Evolutionary conservation across 2,888 invertebrate genomes (phyloP), one percentile per base, ranked within the genome.

Genomic region (Drosophila greeni): DNA sequence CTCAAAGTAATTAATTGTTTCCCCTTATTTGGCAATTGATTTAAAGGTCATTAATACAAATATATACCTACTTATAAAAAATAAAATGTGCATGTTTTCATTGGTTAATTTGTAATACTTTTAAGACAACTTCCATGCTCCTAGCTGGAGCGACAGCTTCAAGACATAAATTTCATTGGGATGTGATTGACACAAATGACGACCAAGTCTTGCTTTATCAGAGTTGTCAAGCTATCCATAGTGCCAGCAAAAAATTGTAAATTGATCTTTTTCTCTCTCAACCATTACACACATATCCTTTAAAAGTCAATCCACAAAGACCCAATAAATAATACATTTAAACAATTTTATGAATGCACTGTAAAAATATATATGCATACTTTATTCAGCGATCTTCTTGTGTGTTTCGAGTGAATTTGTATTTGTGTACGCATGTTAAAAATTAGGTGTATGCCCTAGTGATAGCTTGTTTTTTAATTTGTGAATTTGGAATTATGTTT

Each of bases 351-450:
- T 11, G 3, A 20, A 45, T 80, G 77, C 77, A 80, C 58, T 69
- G 65, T 81, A 81, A 69, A 78, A 74, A 80, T 80, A 77, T 76
- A 73, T 75, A 62, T 72, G 68, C 62, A 69, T 61, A 54, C 51
- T 68, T 78, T 80, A 80, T 77, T 80, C 64, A 66, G 74, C 73
- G 61, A 24, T 23, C 36, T 58, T 62, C 16, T 61, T 23, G 36
- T 54, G 62, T 54, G 39, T 47, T 58, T 47, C 14, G 54, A 75
- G 59, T 71, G 53, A 55, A 51, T 65, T 69, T 62, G 60, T 67
- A 70, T 65, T 43, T 45, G 53, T 53, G 58, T 70, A 53, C 51
- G 49, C 24, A 31, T 24, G 29, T 45, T 42, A 36, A 47, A 34
- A 43, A 49, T 40, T 66, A 58, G 11, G 31, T 43, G 53, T 56